Evolutionary conservation across 2,113 vertebrate species (phyloP).

Genomic region (Cyphotilapia sp.): DNA sequence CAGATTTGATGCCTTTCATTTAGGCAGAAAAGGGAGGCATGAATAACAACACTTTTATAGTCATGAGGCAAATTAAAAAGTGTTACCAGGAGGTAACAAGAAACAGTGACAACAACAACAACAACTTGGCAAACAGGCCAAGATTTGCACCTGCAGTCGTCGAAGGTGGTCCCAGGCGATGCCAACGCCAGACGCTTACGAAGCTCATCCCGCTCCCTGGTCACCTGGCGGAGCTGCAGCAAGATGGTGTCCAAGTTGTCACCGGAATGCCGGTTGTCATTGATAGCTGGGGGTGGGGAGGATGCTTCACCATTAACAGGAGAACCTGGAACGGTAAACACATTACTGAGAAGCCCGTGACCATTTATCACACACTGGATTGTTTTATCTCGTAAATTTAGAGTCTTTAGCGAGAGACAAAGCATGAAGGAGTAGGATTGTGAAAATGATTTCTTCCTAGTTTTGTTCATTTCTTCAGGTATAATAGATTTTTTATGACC

Average conservation of each 20-base stretch:
- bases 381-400: not conserved
- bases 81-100: not conserved
- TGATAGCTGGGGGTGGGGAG: slow-evolving; percentile 83
- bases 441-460: not conserved
- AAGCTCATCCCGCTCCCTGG: slow-evolving; percentile 90
- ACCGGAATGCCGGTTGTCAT: slow-evolving; percentile 80
- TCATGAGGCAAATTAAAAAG: not conserved
- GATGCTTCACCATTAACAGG: slow-evolving; percentile 83
- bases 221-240: slow-evolving; percentile 91
- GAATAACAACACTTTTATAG: not conserved
- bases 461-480: not conserved
- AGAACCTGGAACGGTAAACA: slow-evolving; percentile 76
- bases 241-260: slow-evolving; percentile 89
- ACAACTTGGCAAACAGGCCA: not conserved
- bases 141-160: slow-evolving; percentile 86
- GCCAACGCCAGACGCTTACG: slow-evolving; percentile 91
- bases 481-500: not conserved
- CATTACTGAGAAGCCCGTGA: slow-evolving; percentile 19
- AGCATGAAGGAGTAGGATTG: not conserved
- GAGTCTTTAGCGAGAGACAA: not conserved
- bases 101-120: not conserved
- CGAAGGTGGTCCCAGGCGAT: slow-evolving; percentile 88
- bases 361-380: not conserved
- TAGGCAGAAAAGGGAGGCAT: not conserved
- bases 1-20: not conserved